Evolutionary conservation across 1,140 invertebrate species (phyloP).

Genomic region (Papilio glaucus): DNA sequence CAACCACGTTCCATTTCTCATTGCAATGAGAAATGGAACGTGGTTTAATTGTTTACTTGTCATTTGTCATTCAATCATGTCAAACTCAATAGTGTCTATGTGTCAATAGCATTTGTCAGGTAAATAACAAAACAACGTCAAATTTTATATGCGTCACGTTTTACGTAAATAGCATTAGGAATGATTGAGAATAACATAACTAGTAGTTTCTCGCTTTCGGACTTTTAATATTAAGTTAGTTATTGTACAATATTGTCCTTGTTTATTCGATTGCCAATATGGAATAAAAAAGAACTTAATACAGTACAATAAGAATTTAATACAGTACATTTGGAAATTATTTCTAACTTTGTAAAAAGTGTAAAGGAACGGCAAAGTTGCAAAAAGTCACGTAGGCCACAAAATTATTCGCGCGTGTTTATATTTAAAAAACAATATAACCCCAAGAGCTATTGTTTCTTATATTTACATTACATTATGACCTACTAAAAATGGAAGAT

Average conservation of each 20-base stretch:
- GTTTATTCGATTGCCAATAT: background rate
- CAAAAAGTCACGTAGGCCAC: constrained; percentile 79
- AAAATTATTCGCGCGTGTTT: constrained; percentile 64
- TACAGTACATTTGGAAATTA: background rate
- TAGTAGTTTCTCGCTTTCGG: background rate
- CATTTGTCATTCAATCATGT: no score
- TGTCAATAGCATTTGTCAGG: background rate
- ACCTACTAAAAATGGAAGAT: constrained; percentile 64
- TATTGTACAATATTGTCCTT: constrained; percentile 43
- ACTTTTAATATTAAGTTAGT: background rate
- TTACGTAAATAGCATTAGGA: constrained; percentile 1
- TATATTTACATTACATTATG: constrained; percentile 41
- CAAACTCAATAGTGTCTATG: no score
- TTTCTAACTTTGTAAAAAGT: background rate
- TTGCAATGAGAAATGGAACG: constrained; percentile 40
- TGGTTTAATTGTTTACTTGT: background rate
- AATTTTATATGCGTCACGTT: constrained; percentile 16
- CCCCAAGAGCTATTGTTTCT: background rate
- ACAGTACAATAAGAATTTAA: background rate
- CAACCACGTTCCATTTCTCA: no score
- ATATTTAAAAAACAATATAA: constrained; percentile 65
- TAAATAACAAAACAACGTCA: background rate
- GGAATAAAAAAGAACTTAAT: background rate
- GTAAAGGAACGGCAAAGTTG: constrained; percentile 51
- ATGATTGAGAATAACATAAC: background rate